phyloP scores from a whole-genome alignment of 2,888 invertebrate genomes.

The Tenthredo notha region DNA sequence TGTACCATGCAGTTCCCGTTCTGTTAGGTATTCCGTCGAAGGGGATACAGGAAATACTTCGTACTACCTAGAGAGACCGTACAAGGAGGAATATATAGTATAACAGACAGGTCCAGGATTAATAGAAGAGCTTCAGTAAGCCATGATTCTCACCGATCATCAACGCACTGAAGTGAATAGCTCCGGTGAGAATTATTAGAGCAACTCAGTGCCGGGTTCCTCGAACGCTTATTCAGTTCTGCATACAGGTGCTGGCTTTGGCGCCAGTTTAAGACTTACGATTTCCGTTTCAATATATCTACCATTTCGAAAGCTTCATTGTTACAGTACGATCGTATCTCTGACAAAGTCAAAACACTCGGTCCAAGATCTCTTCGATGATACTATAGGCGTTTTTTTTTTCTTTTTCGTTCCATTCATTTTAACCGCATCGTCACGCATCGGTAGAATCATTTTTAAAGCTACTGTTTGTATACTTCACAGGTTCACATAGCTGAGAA shows the following conservation, averaged over 20 bases:
- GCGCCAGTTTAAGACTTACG: background rate
- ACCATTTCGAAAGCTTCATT: background rate
- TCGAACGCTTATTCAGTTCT: background rate
- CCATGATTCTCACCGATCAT: conserved; percentile 17
- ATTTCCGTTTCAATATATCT: background rate
- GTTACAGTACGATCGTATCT: background rate
- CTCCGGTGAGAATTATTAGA: conserved; percentile 9
- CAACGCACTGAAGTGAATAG: conserved; percentile 3
- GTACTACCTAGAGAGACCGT: background rate
- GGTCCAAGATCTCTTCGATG: background rate
- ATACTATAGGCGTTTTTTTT: background rate
- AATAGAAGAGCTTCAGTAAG: conserved; percentile 1
- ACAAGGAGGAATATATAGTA: background rate
- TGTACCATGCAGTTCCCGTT: background rate
- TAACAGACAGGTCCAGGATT: background rate
- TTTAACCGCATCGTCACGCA: background rate
- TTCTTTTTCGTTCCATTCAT: background rate
- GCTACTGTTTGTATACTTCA: background rate
- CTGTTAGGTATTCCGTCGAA: conserved; percentile 43
- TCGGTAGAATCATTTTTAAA: background rate
- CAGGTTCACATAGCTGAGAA: conserved; percentile 1
- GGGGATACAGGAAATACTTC: conserved; percentile 46
- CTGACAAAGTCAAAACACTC: background rate
- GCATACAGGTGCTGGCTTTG: background rate
- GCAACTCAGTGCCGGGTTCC: background rate